These are phyloP conservation scores for Cheiracanthium punctorium DNA, from an alignment of 2,888 invertebrate species.

Conservation along the genomic window DNA sequence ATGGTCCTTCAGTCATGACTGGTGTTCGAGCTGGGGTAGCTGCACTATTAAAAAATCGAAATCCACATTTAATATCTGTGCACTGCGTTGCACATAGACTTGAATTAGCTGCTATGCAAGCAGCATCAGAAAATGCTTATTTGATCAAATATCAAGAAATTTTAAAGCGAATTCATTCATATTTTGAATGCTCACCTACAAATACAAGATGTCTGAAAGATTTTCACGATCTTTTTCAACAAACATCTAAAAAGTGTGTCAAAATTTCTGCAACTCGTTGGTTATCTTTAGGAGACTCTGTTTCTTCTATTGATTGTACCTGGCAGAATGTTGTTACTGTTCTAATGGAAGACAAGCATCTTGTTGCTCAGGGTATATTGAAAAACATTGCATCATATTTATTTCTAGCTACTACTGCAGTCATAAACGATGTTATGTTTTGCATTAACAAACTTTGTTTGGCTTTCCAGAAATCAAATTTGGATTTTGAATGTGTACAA, in stretches of 20 bases:
- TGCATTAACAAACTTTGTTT: neutral
- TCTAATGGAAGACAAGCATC: neutral
- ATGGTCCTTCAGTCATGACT: too few relatives aligned
- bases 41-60: too few relatives aligned
- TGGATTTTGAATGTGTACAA: slow-evolving; percentile 3
- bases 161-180: neutral
- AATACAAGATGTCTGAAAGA: neutral
- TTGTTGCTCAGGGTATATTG: neutral
- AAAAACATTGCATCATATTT: neutral
- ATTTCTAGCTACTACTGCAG: slow-evolving; percentile 18
- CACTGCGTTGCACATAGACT: too few relatives aligned
- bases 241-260: too few relatives aligned
- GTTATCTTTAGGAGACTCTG: slow-evolving; percentile 1
- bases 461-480: neutral
- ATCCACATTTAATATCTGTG: too few relatives aligned
- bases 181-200: neutral
- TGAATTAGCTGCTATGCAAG: too few relatives aligned
- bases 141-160: too few relatives aligned
- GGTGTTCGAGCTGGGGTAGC: too few relatives aligned
- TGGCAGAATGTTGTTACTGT: neutral
- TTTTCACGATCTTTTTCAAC: neutral
- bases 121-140: too few relatives aligned
- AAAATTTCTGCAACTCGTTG: neutral
- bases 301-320: neutral
- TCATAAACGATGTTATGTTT: too few relatives aligned